Percentiles rank a stretch among this genome's conserved stretches.
These are phyloP conservation scores for Chloroceryle aenea DNA, from an alignment of 2,113 vertebrate species.

Conservation along the genomic window DNA sequence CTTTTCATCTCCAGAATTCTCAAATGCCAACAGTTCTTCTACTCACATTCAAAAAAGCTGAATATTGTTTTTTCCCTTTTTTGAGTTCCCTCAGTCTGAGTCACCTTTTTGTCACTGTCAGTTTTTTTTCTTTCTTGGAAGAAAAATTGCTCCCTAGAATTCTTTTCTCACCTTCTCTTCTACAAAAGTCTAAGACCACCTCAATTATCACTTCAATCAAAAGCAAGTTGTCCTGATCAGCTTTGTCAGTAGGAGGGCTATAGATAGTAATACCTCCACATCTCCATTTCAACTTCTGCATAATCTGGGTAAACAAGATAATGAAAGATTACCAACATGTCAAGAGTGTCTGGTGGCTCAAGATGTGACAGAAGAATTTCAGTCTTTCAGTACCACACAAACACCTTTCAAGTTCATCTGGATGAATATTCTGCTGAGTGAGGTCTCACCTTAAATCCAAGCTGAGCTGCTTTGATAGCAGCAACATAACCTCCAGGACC, in stretches of 20 bases:
- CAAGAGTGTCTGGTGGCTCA: not conserved
- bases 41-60: not conserved
- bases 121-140: not conserved
- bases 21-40: not conserved
- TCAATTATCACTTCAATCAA: not conserved
- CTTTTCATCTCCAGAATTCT: not conserved
- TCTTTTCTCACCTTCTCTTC: not conserved
- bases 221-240: not conserved
- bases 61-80: not conserved
- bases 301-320: not conserved
- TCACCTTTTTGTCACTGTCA: not conserved
- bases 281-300: not conserved
- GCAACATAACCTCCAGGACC: conserved; percentile 97
- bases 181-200: not conserved
- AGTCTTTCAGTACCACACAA: not conserved
- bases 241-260: not conserved
- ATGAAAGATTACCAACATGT: not conserved
- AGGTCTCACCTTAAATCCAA: conserved; percentile 86
- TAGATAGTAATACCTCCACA: not conserved
- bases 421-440: not conserved
- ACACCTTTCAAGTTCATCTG: not conserved
- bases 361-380: not conserved
- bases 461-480: conserved; percentile 97
- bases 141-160: not conserved
- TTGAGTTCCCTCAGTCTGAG: not conserved